These are phyloP conservation scores for Chironomus tepperi DNA, from an alignment of 1,140 invertebrate species.

Conservation along the genomic window DNA sequence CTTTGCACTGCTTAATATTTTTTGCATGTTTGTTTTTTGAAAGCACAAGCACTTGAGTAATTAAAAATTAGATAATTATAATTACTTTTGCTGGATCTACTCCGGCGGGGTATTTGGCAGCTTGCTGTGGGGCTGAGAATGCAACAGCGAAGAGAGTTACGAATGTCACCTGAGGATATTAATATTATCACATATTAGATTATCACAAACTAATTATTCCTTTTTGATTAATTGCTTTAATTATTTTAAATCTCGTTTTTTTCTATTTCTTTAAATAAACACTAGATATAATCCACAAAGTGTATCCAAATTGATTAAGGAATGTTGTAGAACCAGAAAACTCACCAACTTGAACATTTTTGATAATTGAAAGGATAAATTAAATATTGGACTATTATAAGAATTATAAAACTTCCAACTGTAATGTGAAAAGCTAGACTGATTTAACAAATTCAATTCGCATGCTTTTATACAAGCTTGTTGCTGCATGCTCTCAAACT, in stretches of 20 bases:
- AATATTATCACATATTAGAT: not conserved
- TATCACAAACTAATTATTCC: no score
- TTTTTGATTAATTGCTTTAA: not conserved
- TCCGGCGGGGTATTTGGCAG: conserved; percentile 39
- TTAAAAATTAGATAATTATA: no score
- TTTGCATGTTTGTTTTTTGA: not conserved
- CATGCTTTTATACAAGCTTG: not conserved
- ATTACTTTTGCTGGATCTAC: conserved; percentile 32
- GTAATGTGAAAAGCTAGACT: conserved; percentile 11
- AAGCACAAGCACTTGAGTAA: no score
- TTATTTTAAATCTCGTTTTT: not conserved
- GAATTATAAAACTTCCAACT: conserved; percentile 21
- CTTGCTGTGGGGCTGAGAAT: conserved; percentile 38
- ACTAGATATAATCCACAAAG: not conserved
- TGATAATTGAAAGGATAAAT: not conserved
- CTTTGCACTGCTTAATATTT: no score
- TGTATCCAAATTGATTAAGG: not conserved
- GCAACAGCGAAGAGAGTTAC: conserved; percentile 32
- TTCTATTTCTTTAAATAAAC: not conserved
- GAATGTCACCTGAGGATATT: conserved; percentile 28
- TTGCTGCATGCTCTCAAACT: not conserved
- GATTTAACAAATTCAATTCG: not conserved
- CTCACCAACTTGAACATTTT: conserved; percentile 19
- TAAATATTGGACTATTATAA: conserved; percentile 9
- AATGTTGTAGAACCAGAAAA: not conserved